These are phyloP conservation scores for Cetoscarus ocellatus DNA, from an alignment of 2,797 vertebrate genomes.

Conservation along the genomic window DNA sequence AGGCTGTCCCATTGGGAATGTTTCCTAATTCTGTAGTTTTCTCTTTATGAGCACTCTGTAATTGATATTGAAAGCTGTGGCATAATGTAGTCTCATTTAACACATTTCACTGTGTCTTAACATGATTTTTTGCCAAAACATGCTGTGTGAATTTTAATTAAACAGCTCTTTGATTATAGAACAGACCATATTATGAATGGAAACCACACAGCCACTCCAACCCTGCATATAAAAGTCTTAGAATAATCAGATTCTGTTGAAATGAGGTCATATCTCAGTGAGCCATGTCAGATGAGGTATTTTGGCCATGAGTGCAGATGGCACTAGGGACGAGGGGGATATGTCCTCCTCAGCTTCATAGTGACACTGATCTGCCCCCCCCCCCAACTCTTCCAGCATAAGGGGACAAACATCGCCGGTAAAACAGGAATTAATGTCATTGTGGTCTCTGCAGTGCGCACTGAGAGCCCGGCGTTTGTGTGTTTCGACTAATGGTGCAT, in stretches of 20 bases:
- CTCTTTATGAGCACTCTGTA: slow-evolving; percentile 25
- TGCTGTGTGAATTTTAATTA: not conserved
- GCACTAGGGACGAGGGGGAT: too few species aligned
- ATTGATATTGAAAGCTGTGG: slow-evolving; percentile 25
- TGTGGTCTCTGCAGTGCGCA: too few species aligned
- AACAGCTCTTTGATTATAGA: slow-evolving; percentile 1
- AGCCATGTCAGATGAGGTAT: not conserved
- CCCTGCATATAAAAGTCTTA: not conserved
- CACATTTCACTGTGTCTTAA: slow-evolving; percentile 13
- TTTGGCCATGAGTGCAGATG: not conserved
- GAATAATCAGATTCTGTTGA: not conserved
- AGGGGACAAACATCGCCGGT: too few species aligned
- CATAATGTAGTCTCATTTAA: not conserved
- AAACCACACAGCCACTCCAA: not conserved
- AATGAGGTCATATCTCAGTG: not conserved
- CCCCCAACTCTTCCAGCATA: too few species aligned
- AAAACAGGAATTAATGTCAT: too few species aligned
- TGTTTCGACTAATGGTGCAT: too few species aligned
- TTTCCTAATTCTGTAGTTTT: slow-evolving; percentile 39
- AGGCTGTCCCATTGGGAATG: slow-evolving; percentile 23
- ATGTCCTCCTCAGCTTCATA: too few species aligned
- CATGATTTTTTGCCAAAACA: slow-evolving; percentile 11
- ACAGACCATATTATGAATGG: slow-evolving; percentile 1
- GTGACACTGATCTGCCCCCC: too few species aligned
- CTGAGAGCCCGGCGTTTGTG: too few species aligned